These are phyloP conservation scores for Patagioenas fasciata DNA, from an alignment of 2,113 vertebrate species.

Conservation along the genomic window DNA sequence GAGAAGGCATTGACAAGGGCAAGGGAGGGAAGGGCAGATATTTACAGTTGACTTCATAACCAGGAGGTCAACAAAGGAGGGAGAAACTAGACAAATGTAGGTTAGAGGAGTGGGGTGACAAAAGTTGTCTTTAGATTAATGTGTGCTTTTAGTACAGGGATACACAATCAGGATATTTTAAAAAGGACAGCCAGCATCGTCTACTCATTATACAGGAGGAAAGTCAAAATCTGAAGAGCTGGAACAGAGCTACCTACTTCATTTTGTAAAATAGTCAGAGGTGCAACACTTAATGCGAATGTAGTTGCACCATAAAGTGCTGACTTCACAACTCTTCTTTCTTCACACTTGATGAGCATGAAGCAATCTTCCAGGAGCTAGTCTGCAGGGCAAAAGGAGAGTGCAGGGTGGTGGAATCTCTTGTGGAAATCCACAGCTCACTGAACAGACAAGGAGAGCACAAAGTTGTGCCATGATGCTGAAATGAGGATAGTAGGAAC, in stretches of 20 bases:
- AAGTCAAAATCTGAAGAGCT: neutral
- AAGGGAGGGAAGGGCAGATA: neutral
- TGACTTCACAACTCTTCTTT: neutral
- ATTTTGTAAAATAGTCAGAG: neutral
- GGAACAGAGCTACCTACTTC: neutral
- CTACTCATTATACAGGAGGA: neutral
- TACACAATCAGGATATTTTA: neutral
- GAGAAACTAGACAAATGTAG: neutral
- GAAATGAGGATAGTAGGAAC: neutral
- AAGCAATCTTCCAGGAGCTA: neutral
- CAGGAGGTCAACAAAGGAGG: neutral
- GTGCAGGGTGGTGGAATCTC: neutral
- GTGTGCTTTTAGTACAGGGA: neutral
- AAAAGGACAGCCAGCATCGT: neutral
- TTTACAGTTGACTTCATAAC: neutral
- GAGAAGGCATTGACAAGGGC: neutral
- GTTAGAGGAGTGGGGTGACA: accelerated
- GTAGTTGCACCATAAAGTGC: neutral
- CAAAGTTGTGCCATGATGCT: neutral
- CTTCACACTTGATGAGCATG: neutral
- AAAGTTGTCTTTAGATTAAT: neutral
- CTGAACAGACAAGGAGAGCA: neutral
- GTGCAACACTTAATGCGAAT: neutral
- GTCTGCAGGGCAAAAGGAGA: neutral
- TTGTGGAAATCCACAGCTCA: neutral